These are phyloP conservation scores for Nemotelus nigrinus DNA, from an alignment of 2,888 invertebrate genomes.

Conservation along the genomic window DNA sequence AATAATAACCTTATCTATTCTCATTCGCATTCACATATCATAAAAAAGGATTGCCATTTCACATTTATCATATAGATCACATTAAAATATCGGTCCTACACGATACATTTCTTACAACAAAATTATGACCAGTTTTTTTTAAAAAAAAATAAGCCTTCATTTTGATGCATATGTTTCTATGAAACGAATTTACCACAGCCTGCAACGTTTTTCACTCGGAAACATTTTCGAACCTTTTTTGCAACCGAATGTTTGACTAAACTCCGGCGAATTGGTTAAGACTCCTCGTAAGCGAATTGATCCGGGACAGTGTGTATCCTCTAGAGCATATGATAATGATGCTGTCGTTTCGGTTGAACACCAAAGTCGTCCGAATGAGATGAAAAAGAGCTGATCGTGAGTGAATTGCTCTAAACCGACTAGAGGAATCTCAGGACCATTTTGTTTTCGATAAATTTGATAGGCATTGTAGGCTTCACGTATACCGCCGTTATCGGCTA, in stretches of 20 bases:
- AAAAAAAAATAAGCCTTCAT: too few species aligned
- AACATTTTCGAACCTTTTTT: constrained; percentile 68
- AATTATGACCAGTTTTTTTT: too few species aligned
- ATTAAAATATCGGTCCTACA: too few species aligned
- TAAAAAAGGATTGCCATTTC: too few species aligned
- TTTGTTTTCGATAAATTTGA: constrained; percentile 68
- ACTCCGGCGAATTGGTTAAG: constrained; percentile 78
- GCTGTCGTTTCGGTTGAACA: constrained; percentile 78
- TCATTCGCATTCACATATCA: too few species aligned
- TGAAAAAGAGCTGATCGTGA: constrained; percentile 81
- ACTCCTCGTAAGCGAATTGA: constrained; percentile 75
- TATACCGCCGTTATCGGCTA: constrained; percentile 85
- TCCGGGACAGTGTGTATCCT: constrained; percentile 81
- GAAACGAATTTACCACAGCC: constrained; percentile 65
- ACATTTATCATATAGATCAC: too few species aligned
- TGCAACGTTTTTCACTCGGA: constrained; percentile 66
- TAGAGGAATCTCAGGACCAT: constrained; percentile 72
- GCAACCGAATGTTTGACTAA: constrained; percentile 73
- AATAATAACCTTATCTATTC: too few species aligned
- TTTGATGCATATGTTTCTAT: too few species aligned
- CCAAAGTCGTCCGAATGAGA: constrained; percentile 87
- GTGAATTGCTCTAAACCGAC: constrained; percentile 79
- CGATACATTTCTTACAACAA: too few species aligned
- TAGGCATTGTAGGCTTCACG: constrained; percentile 78
- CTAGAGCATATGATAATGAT: constrained; percentile 71